Conservation (phyloP, 2,113 vertebrate species). For the Gorilla gorilla region DNA sequence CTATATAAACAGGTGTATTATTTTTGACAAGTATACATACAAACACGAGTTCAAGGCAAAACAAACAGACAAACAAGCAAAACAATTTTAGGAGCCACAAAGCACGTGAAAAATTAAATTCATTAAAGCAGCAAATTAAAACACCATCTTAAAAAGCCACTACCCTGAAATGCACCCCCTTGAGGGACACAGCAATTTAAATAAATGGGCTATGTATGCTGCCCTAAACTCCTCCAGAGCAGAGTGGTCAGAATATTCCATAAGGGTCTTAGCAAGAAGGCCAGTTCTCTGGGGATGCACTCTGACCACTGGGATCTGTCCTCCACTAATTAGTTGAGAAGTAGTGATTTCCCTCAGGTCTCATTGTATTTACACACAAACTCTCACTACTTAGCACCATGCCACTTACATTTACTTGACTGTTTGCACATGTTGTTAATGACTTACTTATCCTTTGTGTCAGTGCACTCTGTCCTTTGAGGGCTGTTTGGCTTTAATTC, state of each 20-base stretch:
- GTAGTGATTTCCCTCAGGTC: slow-evolving; percentile 33
- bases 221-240: not conserved
- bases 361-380: not conserved
- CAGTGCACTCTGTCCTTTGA: not conserved
- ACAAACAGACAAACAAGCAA: not conserved
- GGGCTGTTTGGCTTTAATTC: not conserved
- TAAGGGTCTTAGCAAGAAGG: not conserved
- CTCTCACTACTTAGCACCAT: slow-evolving; percentile 14
- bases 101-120: slow-evolving; percentile 42
- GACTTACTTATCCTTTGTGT: slow-evolving; percentile 7
- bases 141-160: not conserved
- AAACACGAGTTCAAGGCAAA: slow-evolving; percentile 15
- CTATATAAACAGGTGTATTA: not conserved
- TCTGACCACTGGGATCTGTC: slow-evolving; percentile 7
- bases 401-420: slow-evolving; percentile 38
- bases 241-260: not conserved
- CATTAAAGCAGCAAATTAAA: slow-evolving; percentile 54
- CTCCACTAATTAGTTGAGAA: slow-evolving; percentile 50
- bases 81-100: not conserved
- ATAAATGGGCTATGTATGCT: not conserved
- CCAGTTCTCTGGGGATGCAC: not conserved
- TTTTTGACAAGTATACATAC: not conserved
- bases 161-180: not conserved
- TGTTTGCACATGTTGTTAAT: not conserved
- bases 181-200: slow-evolving; percentile 5